These are phyloP conservation scores for Neosilurus mollespiculum DNA, from an alignment of 2,797 vertebrate genomes.

Conservation along the genomic window DNA sequence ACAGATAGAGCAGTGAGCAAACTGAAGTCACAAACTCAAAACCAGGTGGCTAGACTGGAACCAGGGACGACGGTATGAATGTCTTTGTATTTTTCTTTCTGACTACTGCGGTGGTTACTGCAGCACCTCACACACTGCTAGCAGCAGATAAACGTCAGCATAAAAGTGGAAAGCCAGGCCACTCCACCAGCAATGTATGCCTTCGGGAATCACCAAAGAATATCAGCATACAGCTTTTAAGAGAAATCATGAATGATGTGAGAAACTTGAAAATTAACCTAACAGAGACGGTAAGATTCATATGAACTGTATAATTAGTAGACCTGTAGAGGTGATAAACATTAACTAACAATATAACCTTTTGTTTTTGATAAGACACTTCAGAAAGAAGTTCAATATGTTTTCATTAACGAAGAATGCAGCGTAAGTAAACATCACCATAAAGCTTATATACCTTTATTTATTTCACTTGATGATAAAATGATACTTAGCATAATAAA, in stretches of 20 bases:
- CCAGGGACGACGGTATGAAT: background rate
- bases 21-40: background rate
- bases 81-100: constrained; percentile 25
- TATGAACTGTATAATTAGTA: background rate
- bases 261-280: fast-evolving
- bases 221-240: background rate
- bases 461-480: background rate
- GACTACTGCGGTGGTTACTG: background rate
- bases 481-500: background rate
- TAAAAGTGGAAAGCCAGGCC: background rate
- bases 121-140: background rate
- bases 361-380: constrained; percentile 2
- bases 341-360: background rate
- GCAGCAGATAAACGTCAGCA: fast-evolving
- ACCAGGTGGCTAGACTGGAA: background rate
- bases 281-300: constrained; percentile 9
- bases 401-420: background rate
- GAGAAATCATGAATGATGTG: background rate
- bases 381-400: background rate
- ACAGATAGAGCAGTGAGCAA: background rate
- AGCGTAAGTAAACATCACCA: constrained; percentile 31
- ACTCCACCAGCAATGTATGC: background rate
- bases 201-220: too few relatives aligned
- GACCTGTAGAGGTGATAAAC: background rate
- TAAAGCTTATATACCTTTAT: background rate